Base-by-base conservation (phyloP, 2,888 invertebrate genomes). In the Lasioglossum vierecki region DNA sequence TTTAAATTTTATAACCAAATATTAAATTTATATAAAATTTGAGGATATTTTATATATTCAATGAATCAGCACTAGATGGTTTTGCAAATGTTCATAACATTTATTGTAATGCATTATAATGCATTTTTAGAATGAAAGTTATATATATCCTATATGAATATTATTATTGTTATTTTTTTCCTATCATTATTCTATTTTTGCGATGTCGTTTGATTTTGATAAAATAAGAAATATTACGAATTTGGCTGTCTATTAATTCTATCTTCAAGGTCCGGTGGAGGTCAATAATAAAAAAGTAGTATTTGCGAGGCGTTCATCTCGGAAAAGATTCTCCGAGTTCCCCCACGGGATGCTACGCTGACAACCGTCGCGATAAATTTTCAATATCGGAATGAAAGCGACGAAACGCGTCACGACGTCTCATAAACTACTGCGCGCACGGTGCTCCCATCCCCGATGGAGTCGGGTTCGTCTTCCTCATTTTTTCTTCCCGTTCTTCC, bases 361-460 rank as follows among this genome's bases (percentile, higher is more conserved):
- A 72, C 72, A 30, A 30, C 18, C 46, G 46, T 72, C 26, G 49
- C 70, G 70, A 79, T 79, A 86, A 79, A 82, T 77, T 76, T 41
- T 76, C 78, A 79, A 79, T 79, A 85, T 84, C 76, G 30, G 22
- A 63, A 73, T 26, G 66, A 76, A 80, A 46, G 49, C 41, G 49
- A 74, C 26, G 18, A 39, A 57, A 68, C 78, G n/a, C 26, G 35
- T 22, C 60, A 41, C 15, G 70, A 49, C 49, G 73, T 88, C 85
- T 88, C 88, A 72, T 85, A 88, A 88, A 87, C 77, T 71, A 66
- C 39, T 68, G 75, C 66, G 13, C 74, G 63, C 68, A 15, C 63
- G 60, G 57, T 30, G 57, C 15, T n/a, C 74, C 26, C 46, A 6
- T 15, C 44, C 70, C 46, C 26, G 63, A 26, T 15, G 60, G 35